phyloP scores from a whole-genome alignment of 2,888 invertebrate species.

The Caenorhabditis auriculariae region DNA sequence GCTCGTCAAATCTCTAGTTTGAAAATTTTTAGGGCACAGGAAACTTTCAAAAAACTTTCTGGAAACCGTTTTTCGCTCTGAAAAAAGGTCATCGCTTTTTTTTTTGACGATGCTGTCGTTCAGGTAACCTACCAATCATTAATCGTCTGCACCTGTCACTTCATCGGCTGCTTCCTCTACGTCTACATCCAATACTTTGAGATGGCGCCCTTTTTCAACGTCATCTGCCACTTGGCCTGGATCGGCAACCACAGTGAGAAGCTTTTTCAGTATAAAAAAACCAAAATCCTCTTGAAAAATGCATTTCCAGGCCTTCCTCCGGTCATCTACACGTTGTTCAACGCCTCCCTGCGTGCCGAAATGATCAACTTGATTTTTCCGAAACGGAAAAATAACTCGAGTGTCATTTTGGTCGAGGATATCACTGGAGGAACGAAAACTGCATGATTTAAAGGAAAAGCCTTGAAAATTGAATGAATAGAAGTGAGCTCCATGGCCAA shows the following conservation, averaged over 20 bases:
- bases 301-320: conserved; percentile 21
- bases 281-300: too few relatives aligned
- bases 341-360: conserved; percentile 18
- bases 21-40: too few relatives aligned
- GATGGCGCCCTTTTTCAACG: conserved; percentile 20
- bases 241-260: conserved; percentile 31
- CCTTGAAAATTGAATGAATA: not conserved
- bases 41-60: too few relatives aligned
- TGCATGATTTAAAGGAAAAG: conserved; percentile 2
- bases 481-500: too few relatives aligned
- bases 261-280: not conserved
- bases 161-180: conserved; percentile 31
- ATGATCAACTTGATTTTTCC: conserved; percentile 2
- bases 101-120: too few relatives aligned
- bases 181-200: conserved; percentile 32
- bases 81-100: too few relatives aligned
- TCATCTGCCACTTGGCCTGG: conserved; percentile 31
- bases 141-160: conserved; percentile 26
- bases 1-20: too few relatives aligned
- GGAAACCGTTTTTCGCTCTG: too few relatives aligned
- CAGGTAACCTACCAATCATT: conserved; percentile 24
- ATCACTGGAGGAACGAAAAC: not conserved
- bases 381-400: not conserved
- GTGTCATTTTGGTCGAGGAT: conserved; percentile 5
- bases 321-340: conserved; percentile 21